Base-by-base conservation (phyloP, 2,888 invertebrate species). In the Epinotia nisella region DNA sequence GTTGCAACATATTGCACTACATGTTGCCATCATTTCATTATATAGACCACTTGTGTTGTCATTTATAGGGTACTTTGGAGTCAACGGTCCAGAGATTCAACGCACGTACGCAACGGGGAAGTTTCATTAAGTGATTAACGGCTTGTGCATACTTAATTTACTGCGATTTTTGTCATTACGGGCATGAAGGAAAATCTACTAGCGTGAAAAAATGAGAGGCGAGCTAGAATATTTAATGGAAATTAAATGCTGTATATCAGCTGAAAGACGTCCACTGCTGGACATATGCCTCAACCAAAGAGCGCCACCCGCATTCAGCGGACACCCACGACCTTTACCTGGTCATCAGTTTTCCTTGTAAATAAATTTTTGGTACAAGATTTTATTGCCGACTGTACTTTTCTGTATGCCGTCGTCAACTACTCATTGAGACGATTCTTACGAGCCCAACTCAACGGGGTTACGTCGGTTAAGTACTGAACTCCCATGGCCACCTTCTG, bases 1-100 rank as follows among this genome's bases (percentile, higher is more conserved):
- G n/a, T 49, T 49, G 49, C 5, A 49, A n/a, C 49, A 49, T n/a
- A n/a, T 49, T 49, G 49, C 7, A 49, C 49, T 49, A 49, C 49
- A 49, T 35, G 35, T 49, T n/a, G 49, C 49, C 13, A 49, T 49
- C 49, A 49, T n/a, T 49, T 49, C 7, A 49, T 49, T 49, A n/a
- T 7, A 49, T 49, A 49, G n/a, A 49, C n/a, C 49, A 49, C 49
- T 49, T 49, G 49, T 49, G 15, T n/a, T 49, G 15, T n/a, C n/a
- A 49, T 49, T 49, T 49, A 49, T 49, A n/a, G n/a, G 4, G 49
- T 15, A 49, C n/a, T 53, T 53, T 19, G 19, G 29, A 58, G 58
- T n/a, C n/a, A 58, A 58, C 13, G 58, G 29, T 15, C 29, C 29
- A 21, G n/a, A 29, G 58, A 58, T 21, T 55, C 19, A 55, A 55